Evolutionary conservation across 2,113 vertebrate genomes (phyloP).

Genomic region (Ochotona curzoniae): DNA sequence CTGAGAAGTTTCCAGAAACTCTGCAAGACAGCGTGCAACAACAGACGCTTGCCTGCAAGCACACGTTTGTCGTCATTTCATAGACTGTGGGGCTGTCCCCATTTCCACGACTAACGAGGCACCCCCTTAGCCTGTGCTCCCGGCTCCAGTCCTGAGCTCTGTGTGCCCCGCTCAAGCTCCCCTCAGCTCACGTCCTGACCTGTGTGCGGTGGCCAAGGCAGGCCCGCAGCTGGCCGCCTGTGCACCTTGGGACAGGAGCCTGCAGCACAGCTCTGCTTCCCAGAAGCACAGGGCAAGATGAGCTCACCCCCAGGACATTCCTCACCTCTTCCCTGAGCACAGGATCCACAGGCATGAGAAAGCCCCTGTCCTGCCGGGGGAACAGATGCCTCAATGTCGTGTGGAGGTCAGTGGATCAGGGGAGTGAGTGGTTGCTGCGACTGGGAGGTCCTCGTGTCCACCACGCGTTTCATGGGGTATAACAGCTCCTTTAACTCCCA

Average conservation of each 20-base stretch:
- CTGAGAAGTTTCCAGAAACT: background rate
- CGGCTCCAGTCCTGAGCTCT: accelerated
- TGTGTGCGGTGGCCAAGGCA: accelerated
- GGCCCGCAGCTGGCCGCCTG: accelerated
- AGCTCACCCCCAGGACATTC: accelerated
- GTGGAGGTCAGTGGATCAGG: background rate
- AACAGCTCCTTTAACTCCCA: background rate
- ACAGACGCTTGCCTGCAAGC: background rate
- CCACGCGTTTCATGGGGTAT: background rate
- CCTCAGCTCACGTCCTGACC: too few relatives aligned
- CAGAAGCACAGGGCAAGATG: background rate
- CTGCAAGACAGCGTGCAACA: background rate
- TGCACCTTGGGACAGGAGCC: accelerated
- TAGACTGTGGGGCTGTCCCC: background rate
- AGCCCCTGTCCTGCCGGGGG: too few relatives aligned
- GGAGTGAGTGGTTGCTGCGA: accelerated
- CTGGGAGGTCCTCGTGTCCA: too few relatives aligned
- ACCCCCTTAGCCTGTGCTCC: accelerated
- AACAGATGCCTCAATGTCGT: too few relatives aligned
- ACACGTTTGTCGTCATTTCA: background rate
- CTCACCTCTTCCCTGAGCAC: background rate
- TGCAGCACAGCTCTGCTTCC: background rate
- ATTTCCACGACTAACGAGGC: background rate
- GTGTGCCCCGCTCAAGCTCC: accelerated
- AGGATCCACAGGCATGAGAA: too few relatives aligned